A percentile compares a stretch with the other conserved stretches of the same genome.
phyloP scores from a whole-genome alignment of 2,888 invertebrate genomes.

The Chirona hameri region DNA sequence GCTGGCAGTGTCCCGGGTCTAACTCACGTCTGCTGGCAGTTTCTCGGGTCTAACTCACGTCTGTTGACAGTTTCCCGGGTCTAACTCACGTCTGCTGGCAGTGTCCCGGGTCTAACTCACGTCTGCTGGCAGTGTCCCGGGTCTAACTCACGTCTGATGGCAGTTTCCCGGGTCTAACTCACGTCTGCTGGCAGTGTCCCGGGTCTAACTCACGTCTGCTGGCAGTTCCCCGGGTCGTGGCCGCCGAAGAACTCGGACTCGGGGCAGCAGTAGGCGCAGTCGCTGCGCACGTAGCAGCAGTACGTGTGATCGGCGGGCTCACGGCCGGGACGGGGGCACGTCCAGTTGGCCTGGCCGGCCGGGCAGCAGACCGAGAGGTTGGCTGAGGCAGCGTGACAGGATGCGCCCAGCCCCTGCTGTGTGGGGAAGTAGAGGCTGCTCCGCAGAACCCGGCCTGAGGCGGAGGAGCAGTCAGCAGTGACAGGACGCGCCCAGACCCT shows the following conservation, averaged over 20 bases:
- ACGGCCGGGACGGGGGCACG: not conserved
- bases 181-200: not conserved
- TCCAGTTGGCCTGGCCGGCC: not conserved
- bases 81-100: not conserved
- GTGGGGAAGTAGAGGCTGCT: not conserved
- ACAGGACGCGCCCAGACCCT: not conserved
- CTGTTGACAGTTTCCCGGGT: not conserved
- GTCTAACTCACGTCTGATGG: not conserved
- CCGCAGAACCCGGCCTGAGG: not conserved
- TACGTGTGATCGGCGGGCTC: not conserved
- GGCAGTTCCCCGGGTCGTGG: not conserved
- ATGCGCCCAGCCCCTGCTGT: not conserved
- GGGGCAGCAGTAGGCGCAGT: conserved; percentile 24
- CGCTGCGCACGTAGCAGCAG: not conserved
- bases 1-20: not conserved
- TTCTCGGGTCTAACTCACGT: not conserved
- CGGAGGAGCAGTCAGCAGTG: not conserved
- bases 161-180: not conserved
- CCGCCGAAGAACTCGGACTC: conserved; percentile 6
- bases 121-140: not conserved
- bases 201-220: not conserved
- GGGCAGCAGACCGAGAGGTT: not conserved
- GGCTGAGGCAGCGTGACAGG: not conserved
- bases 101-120: not conserved
- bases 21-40: not conserved